A percentile compares a stretch with the other conserved stretches of the same genome.
These are phyloP conservation scores for Hippocampus barbouri DNA, from an alignment of 2,113 vertebrate genomes.

Conservation along the genomic window DNA sequence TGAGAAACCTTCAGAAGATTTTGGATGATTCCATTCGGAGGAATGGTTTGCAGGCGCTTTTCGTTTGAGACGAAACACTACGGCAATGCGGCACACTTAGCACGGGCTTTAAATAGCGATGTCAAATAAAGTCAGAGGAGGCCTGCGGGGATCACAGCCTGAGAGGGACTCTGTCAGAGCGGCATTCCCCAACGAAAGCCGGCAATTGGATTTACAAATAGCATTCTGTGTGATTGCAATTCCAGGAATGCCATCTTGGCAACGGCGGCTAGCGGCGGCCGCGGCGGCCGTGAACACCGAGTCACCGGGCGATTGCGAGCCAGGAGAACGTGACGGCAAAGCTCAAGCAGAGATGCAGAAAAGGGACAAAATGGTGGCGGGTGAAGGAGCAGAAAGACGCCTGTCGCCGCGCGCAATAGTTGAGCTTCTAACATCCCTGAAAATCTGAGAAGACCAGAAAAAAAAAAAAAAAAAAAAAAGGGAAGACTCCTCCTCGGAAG, in stretches of 20 bases:
- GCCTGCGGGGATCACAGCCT: constrained; percentile 57
- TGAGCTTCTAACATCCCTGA: constrained; percentile 20
- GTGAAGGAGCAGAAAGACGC: constrained; percentile 51
- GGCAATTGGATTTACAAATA: constrained; percentile 57
- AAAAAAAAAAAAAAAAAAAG: constrained; percentile 34
- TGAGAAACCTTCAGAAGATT: too few species aligned
- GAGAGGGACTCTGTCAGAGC: constrained; percentile 62
- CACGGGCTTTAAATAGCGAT: constrained; percentile 65
- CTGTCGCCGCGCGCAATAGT: neutral
- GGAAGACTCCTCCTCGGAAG: constrained; percentile 32
- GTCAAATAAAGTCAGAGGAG: constrained; percentile 66
- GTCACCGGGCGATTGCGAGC: constrained; percentile 42
- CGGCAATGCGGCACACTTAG: constrained; percentile 50
- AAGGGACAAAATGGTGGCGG: constrained; percentile 53
- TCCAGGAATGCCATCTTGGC: constrained; percentile 64
- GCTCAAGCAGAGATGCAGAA: constrained; percentile 36
- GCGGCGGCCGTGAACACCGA: constrained; percentile 36
- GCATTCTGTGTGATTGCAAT: constrained; percentile 48
- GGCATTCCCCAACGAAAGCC: constrained; percentile 66
- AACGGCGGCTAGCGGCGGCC: constrained; percentile 17
- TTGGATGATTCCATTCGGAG: too few species aligned
- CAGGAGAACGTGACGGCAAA: constrained; percentile 50
- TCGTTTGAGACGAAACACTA: neutral
- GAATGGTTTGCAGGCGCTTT: too few species aligned
- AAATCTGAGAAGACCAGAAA: constrained; percentile 35